A percentile compares a stretch with the other conserved stretches of the same genome.
phyloP scores from a whole-genome alignment of 2,888 invertebrate genomes.

The Junonia oenone region DNA sequence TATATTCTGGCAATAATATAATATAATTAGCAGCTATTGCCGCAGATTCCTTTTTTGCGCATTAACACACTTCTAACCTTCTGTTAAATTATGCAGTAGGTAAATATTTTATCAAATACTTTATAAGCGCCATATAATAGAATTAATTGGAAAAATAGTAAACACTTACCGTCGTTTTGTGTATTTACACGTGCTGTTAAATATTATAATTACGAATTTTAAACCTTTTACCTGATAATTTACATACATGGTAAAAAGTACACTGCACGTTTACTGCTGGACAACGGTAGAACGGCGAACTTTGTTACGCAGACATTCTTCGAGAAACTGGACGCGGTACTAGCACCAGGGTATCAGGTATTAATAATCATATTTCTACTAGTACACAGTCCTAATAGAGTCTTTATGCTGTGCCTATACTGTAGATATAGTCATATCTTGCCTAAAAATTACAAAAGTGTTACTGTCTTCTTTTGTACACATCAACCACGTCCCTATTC shows the following conservation, averaged over 20 bases:
- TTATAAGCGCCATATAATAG: no score
- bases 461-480: not conserved
- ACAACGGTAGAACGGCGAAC: conserved; percentile 20
- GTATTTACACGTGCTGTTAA: no score
- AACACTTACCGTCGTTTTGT: no score
- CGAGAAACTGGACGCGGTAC: not conserved
- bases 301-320: conserved; percentile 13
- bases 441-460: not conserved
- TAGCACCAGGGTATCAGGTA: conserved; percentile 9
- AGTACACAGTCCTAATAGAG: conserved; percentile 1
- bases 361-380: conserved; percentile 11
- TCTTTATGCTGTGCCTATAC: not conserved
- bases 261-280: conserved; percentile 9
- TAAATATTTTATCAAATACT: no score
- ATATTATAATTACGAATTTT: no score
- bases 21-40: no score
- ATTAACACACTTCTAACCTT: no score
- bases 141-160: no score
- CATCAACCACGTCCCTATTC: not conserved
- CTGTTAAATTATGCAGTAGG: no score
- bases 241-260: conserved; percentile 1
- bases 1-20: no score
- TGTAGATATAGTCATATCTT: not conserved
- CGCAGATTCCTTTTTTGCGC: no score
- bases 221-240: no score